Evolutionary conservation across 2,797 vertebrate genomes (phyloP).

Genomic region (Pseudomugil gertrudae): DNA sequence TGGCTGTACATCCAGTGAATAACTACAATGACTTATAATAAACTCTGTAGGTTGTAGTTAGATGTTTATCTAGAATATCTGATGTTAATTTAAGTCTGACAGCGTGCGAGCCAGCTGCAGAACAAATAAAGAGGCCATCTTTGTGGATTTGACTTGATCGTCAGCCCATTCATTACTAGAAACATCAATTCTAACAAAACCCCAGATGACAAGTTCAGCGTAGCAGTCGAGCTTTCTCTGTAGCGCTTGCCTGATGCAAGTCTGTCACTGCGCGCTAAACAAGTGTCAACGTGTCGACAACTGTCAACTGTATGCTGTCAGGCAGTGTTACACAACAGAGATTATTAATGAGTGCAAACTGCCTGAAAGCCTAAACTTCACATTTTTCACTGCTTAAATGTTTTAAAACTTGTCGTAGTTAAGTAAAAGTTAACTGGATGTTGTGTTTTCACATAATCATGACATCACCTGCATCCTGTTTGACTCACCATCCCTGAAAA

Average conservation of each 20-base stretch:
- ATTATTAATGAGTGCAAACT: too few relatives aligned
- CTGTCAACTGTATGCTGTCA: not conserved
- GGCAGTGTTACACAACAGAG: too few relatives aligned
- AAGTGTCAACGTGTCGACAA: not conserved
- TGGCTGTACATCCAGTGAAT: not conserved
- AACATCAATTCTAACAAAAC: not conserved
- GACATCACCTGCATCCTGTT: not conserved
- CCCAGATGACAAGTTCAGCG: too few relatives aligned
- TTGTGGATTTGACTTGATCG: not conserved
- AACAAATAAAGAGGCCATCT: not conserved
- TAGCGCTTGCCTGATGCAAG: not conserved
- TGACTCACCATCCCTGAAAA: not conserved
- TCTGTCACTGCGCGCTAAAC: not conserved
- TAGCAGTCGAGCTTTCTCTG: not conserved
- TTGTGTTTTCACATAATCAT: not conserved
- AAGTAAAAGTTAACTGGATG: not conserved
- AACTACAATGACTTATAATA: slow-evolving; percentile 1
- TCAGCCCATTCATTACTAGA: not conserved
- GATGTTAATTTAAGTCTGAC: not conserved
- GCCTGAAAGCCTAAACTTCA: too few relatives aligned
- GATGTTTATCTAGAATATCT: not conserved
- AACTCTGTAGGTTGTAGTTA: slow-evolving; percentile 2
- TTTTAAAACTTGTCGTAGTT: not conserved
- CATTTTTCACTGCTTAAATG: not conserved
- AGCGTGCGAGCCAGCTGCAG: not conserved